These are phyloP conservation scores for Edolisoma coerulescens DNA, from an alignment of 2,113 vertebrate genomes.

Conservation along the genomic window DNA sequence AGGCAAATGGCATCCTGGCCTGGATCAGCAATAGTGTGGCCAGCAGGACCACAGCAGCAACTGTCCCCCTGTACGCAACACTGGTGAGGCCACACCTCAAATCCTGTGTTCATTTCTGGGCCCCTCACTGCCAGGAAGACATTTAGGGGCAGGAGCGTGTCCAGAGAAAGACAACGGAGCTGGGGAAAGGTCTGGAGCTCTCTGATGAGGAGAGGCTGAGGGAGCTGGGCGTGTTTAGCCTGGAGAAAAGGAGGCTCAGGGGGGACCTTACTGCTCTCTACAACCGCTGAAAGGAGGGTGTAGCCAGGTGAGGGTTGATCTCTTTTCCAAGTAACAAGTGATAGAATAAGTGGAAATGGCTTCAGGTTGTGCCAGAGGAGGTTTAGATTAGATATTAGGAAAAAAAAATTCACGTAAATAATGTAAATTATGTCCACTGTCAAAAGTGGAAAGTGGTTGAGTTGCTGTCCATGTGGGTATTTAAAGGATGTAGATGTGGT, in stretches of 20 bases:
- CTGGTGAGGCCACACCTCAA: fast-evolving
- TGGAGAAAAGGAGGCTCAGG: background rate
- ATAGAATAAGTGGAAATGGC: background rate
- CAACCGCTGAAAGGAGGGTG: fast-evolving
- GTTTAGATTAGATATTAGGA: background rate
- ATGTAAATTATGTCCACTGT: background rate
- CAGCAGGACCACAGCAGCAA: background rate
- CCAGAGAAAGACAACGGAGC: fast-evolving
- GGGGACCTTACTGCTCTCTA: fast-evolving
- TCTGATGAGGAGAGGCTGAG: fast-evolving
- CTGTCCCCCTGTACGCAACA: fast-evolving
- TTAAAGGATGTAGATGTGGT: background rate
- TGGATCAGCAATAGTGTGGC: fast-evolving
- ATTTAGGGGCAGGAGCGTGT: fast-evolving
- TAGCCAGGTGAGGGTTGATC: fast-evolving
- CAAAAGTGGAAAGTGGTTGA: background rate
- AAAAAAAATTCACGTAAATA: background rate
- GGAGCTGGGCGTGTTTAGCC: background rate
- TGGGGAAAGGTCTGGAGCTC: background rate
- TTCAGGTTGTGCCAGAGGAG: background rate
- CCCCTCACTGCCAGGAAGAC: fast-evolving
- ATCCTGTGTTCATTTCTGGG: no score
- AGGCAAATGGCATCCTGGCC: background rate
- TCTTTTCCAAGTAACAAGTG: background rate
- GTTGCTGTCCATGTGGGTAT: background rate